Evolutionary conservation across 1,140 invertebrate species (phyloP), one percentile per base, ranked within the genome.

Genomic region (Heliothis subflexa): DNA sequence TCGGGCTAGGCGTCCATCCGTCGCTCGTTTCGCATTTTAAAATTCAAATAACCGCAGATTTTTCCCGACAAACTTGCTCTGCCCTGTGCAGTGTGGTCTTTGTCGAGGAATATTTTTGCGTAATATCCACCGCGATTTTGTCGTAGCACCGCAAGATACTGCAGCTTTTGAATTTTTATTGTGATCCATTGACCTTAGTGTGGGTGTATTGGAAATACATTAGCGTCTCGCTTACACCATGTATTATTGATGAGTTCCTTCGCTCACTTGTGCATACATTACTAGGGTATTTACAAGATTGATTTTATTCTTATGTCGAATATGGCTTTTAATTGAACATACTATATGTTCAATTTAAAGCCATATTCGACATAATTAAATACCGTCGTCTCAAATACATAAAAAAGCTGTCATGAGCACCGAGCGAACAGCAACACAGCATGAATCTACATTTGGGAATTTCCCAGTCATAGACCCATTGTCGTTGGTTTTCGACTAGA

Each of bases 1-100:
- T 77, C 77, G 76, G 74, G 61, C 80, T 55, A 66, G 55, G 62
- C 78, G 66, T 79, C 80, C 80, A 77, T 55, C 80, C 81, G 78
- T 78, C 79, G 81, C 66, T 81, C 79, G 80, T 78, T 83, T 79
- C 18, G 77, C 80, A 88, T 89, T 89, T 90, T 81, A 88, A 33
- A 89, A 88, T 89, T 90, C 81, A 87, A 88, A 90, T 89, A 86
- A 78, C 84, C 81, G 73, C 82, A 85, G 52, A 85, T 83, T 85
- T 83, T 87, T 50, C 68, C 79, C 68, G 74, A 80, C 71, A 70
- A 85, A 82, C 54, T 84, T 82, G 70, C n/a, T 25, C 78, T 74
- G 47, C 72, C 40, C 78, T 71, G 62, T 78, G n/a, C 59, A 25
- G 47, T 54, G 33, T 52, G 61, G 49, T 80, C 81, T 85, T 85